phyloP scores from a whole-genome alignment of 1,140 invertebrate genomes.

The Archivesica marissinica region DNA sequence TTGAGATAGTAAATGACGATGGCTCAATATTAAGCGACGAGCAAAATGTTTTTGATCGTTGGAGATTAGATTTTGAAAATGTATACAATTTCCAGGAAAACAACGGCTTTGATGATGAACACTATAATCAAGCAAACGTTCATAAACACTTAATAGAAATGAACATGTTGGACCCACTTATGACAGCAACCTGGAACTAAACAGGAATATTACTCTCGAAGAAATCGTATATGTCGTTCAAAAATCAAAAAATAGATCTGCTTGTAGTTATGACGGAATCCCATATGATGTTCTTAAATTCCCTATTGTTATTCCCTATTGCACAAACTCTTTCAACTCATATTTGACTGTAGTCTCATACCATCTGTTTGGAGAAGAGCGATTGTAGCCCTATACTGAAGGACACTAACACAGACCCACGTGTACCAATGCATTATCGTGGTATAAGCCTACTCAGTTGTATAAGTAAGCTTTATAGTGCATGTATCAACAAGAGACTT shows the following conservation, averaged over 20 bases:
- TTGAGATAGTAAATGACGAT: conserved; percentile 16
- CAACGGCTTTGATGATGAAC: conserved; percentile 22
- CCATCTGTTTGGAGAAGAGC: conserved; percentile 47
- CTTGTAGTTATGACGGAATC: neutral
- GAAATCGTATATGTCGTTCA: neutral
- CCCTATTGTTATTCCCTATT: neutral
- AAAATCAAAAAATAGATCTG: neutral
- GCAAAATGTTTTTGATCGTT: conserved; percentile 13
- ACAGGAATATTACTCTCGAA: neutral
- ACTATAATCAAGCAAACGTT: conserved; percentile 43
- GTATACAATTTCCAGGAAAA: conserved; percentile 23
- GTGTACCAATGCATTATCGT: too few relatives aligned
- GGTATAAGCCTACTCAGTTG: conserved; percentile 41
- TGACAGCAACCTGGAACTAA: neutral
- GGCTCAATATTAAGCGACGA: neutral
- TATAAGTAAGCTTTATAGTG: conserved; percentile 43
- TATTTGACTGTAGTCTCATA: conserved; percentile 35
- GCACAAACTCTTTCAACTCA: conserved; percentile 32
- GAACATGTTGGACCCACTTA: conserved; percentile 38
- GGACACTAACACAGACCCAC: conserved; percentile 17
- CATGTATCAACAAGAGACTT: conserved; percentile 30
- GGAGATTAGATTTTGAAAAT: conserved; percentile 52
- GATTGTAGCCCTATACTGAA: conserved; percentile 52
- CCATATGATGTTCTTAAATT: conserved; percentile 28
- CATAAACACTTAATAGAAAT: conserved; percentile 33